phyloP scores from a whole-genome alignment of 2,888 invertebrate genomes.

The Trichacis sp. region DNA sequence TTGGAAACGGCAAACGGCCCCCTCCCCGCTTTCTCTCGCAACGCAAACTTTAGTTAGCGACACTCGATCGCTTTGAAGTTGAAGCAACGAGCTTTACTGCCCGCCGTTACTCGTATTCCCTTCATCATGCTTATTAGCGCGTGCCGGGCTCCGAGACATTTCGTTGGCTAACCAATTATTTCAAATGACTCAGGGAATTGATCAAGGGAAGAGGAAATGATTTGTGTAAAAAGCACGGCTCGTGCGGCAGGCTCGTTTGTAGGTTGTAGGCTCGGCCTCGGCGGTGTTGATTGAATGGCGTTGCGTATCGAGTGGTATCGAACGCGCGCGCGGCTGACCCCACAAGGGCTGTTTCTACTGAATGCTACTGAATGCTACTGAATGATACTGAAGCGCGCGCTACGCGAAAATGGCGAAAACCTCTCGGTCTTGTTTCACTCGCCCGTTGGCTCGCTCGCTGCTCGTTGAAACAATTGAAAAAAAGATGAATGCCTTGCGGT shows the following conservation, averaged over 20 bases:
- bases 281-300: slow-evolving; percentile 43
- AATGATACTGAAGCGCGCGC: no score
- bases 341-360: slow-evolving; percentile 47
- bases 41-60: slow-evolving; percentile 65
- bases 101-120: slow-evolving; percentile 39
- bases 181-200: neutral
- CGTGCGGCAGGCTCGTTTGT: no score
- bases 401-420: slow-evolving; percentile 30
- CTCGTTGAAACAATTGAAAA: neutral
- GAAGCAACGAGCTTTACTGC: slow-evolving; percentile 53
- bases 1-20: slow-evolving; percentile 61
- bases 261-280: no score
- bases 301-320: slow-evolving; percentile 39
- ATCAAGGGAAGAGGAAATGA: neutral
- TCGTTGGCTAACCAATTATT: neutral
- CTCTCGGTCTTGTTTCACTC: neutral
- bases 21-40: slow-evolving; percentile 20
- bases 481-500: no score
- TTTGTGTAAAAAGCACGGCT: slow-evolving; percentile 28
- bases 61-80: slow-evolving; percentile 64
- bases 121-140: slow-evolving; percentile 60
- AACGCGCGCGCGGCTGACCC: slow-evolving; percentile 40
- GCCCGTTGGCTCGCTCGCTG: no score
- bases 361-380: slow-evolving; percentile 24
- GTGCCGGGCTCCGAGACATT: no score